Base-by-base conservation (phyloP, 2,113 vertebrate genomes). In the Otus sunia region DNA sequence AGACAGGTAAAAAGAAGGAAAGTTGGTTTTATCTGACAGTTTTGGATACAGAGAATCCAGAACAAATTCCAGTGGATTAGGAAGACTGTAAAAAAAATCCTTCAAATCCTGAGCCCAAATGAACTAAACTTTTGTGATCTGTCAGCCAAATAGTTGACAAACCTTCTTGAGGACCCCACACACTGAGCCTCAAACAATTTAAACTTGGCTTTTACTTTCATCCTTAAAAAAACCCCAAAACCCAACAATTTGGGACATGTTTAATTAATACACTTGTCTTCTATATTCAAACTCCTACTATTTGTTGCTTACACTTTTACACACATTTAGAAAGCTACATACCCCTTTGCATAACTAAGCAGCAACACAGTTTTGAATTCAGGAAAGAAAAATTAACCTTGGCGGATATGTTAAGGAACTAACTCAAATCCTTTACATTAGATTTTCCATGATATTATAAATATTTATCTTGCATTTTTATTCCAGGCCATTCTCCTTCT, bases 401-500 rank as follows among this genome's bases (percentile, higher is more conserved):
- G 64, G 37, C 81, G 90, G 52, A 83, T 85, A 89, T 59, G 30
- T 82, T 91, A 90, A 92, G 56, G 71, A 86, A 84, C 76, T 84
- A 92, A 89, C 60, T 92, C 32, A 59, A 86, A 88, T 81, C 36
- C 47, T 36, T 81, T 92, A 74, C 45, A 78, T 84, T 88, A 88
- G 39, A 25, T 86, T 96, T 92, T 92, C 39, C 62, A 68, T 69
- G 47, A 68, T 75, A 91, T 77, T 92, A 86, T 94, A 95, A 93
- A 93, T 91, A 91, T 92, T 94, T 96, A 81, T 72, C 68, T 89
- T 88, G 4, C 29, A 75, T 93, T 94, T 90, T 96, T 91, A 96
- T 96, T 96, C 55, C 43, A 92, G 56, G 30, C 68, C 73, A 87
- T 84, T 95, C 76, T 90, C 41, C 39, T 87, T 82, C 78, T 83